phyloP scores from a whole-genome alignment of 2,888 invertebrate species.

The Itoplectis maculator region DNA sequence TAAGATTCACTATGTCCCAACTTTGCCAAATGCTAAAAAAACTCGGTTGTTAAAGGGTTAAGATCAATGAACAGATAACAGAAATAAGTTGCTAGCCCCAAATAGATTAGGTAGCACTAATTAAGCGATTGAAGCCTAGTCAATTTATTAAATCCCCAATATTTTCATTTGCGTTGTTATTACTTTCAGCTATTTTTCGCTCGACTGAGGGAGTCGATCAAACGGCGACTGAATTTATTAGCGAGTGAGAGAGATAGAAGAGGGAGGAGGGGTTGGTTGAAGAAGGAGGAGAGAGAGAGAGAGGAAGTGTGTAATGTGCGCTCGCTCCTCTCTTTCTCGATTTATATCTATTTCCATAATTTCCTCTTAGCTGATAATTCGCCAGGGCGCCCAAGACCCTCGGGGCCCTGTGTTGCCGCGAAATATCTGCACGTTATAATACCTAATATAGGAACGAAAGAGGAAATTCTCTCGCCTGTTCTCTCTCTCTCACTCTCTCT shows the following conservation, averaged over 20 bases:
- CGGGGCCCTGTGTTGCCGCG: conserved; percentile 50
- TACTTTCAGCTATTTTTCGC: not conserved
- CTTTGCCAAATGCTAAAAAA: too few species aligned
- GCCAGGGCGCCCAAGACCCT: conserved; percentile 67
- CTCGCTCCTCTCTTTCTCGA: conserved; percentile 75
- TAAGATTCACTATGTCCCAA: too few species aligned
- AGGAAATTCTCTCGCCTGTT: conserved; percentile 59
- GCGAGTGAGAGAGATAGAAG: conserved; percentile 36
- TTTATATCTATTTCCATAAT: conserved; percentile 84
- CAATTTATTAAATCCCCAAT: not conserved
- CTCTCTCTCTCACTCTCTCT: too few species aligned
- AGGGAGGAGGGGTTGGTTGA: too few species aligned
- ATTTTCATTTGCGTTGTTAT: not conserved
- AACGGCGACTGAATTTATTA: conserved; percentile 14
- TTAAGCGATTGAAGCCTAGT: not conserved
- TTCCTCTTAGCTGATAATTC: conserved; percentile 83
- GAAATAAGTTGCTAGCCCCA: too few species aligned
- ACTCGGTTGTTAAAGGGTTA: too few species aligned
- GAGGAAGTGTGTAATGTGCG: conserved; percentile 62
- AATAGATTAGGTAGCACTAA: not conserved
- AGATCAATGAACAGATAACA: too few species aligned
- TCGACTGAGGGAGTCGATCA: conserved; percentile 34
- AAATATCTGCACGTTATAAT: conserved; percentile 61
- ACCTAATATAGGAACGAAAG: conserved; percentile 60
- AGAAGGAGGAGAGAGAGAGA: conserved; percentile 60